Evolutionary conservation across 2,113 vertebrate genomes (phyloP), one percentile per base, ranked within the genome.

Genomic region (Archilochus colubris): DNA sequence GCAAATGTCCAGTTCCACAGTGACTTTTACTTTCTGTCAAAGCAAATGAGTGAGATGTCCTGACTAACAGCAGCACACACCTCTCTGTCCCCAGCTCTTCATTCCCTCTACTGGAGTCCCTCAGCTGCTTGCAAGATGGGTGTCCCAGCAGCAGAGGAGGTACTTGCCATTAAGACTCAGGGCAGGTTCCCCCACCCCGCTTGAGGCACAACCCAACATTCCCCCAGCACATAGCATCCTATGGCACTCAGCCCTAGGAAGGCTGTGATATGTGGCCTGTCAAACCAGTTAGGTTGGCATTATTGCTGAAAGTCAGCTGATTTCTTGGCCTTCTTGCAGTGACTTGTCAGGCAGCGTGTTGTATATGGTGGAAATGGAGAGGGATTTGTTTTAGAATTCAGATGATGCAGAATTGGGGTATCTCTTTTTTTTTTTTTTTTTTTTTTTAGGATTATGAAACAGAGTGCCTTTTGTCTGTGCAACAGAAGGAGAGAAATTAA

Each of bases 321-420:
- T 85, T 91, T 89, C 59, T 93, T 95, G 44, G 3, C 62, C 23
- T 91, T 75, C 23, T 90, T 93, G 76, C 66, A 78, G 46, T 58
- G 67, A 69, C 82, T 89, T 81, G 64, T 90, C 86, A 72, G 53
- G 72, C 31, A 81, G 64, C 72, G 62, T 64, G 59, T 72, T 91
- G 82, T 0, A 2, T 62, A 19, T 91, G 67, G 10, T 94, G 9
- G 61, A 90, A 93, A 78, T 25, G 27, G 10, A 78, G 76, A 74
- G 67, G 18, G 28, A 86, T 93, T 94, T 93, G 58, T 7, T 93
- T 80, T 48, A 69, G 76, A 83, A 75, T 72, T 90, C 18, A 19
- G 24, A 33, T 67, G 38, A 77, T 88, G 40, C 5, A 61, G 33
- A 83, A 62, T 30, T 66, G 31, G 2, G 0, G 0, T n/a, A 8